phyloP scores from a whole-genome alignment of 2,888 invertebrate species.

The Volucella bombylans region DNA sequence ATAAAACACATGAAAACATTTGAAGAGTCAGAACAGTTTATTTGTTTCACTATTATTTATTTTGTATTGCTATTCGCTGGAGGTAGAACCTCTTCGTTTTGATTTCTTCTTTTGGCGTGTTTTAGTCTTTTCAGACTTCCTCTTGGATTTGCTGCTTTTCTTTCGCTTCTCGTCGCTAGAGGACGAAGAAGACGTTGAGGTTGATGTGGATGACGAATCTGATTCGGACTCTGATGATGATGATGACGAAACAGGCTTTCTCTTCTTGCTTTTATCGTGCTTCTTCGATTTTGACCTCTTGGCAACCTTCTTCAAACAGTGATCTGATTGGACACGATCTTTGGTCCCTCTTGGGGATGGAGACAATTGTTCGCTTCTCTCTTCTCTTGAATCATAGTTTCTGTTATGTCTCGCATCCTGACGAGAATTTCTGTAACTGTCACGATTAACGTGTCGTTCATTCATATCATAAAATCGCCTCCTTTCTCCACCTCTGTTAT shows the following conservation, averaged over 20 bases:
- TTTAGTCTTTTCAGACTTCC: conserved; percentile 52
- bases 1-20: conserved; percentile 40
- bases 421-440: neutral
- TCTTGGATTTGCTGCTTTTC: conserved; percentile 75
- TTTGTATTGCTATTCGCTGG: conserved; percentile 58
- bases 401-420: neutral
- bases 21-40: conserved; percentile 31
- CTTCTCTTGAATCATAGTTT: neutral
- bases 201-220: conserved; percentile 47
- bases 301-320: neutral
- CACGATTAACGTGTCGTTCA: neutral
- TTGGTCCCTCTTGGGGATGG: neutral
- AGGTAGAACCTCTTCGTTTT: conserved; percentile 66
- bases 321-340: neutral
- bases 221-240: conserved; percentile 48
- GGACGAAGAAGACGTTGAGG: conserved; percentile 72
- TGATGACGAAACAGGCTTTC: conserved; percentile 58
- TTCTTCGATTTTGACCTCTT: conserved; percentile 43
- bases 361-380: neutral
- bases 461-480: too few relatives aligned
- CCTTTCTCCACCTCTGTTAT: neutral
- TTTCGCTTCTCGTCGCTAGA: conserved; percentile 76
- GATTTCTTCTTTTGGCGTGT: conserved; percentile 69
- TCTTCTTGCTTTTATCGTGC: conserved; percentile 53
- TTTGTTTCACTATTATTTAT: conserved; percentile 74